Evolutionary conservation across 2,888 invertebrate species (phyloP).

Genomic region (Lepidocyrtoides sp.): DNA sequence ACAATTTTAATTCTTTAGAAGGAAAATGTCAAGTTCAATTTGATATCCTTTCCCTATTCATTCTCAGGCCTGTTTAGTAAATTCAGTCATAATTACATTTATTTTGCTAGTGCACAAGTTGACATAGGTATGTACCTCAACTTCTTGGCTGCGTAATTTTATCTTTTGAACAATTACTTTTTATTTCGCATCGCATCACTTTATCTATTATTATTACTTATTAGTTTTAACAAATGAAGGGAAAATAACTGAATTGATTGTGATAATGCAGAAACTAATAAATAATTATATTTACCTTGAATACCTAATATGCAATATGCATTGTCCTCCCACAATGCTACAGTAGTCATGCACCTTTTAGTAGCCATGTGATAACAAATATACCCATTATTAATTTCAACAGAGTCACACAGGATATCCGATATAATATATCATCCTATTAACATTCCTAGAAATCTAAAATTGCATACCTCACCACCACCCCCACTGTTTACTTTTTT

Average conservation of each 20-base stretch:
- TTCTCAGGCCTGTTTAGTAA: neutral
- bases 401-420: slow-evolving; percentile 60
- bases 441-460: slow-evolving; percentile 14
- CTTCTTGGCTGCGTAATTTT: neutral
- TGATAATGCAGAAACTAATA: neutral
- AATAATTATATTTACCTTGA: neutral
- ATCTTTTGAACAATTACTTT: neutral
- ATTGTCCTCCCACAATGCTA: neutral
- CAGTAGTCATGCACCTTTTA: no score
- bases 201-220: neutral
- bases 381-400: neutral
- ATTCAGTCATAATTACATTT: neutral
- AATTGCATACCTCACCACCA: neutral
- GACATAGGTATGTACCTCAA: neutral
- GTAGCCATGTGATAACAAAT: neutral
- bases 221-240: slow-evolving; percentile 4
- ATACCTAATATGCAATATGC: neutral
- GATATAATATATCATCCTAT: slow-evolving; percentile 36
- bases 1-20: slow-evolving; percentile 34
- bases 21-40: slow-evolving; percentile 76
- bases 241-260: neutral
- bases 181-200: neutral
- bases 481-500: neutral
- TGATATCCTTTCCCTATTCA: slow-evolving; percentile 16
- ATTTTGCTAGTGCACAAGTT: neutral